These are phyloP conservation scores for Netelia virgata DNA, from an alignment of 2,888 invertebrate genomes.

Conservation along the genomic window DNA sequence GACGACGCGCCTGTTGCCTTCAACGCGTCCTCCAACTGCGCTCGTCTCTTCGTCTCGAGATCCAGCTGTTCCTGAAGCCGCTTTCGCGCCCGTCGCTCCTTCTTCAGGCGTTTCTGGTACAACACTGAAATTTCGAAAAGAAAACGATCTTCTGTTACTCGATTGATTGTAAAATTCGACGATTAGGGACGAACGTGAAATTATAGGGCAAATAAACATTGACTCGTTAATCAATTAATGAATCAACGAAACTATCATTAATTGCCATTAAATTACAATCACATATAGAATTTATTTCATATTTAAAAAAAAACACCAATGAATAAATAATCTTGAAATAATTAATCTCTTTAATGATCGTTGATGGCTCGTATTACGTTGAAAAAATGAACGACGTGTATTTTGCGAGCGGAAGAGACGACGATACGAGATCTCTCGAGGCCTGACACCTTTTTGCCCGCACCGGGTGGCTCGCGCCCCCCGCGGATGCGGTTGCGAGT, in stretches of 20 bases:
- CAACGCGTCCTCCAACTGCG: constrained; percentile 92
- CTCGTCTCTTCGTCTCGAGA: constrained; percentile 91
- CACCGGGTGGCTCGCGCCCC: constrained; percentile 73
- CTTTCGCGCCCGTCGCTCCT: constrained; percentile 93
- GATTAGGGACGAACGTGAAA: background rate
- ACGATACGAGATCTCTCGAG: constrained; percentile 25
- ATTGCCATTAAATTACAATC: too few relatives aligned
- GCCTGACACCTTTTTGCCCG: constrained; percentile 27
- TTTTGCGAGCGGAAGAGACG: constrained; percentile 13
- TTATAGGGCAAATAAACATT: background rate
- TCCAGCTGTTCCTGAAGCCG: constrained; percentile 95
- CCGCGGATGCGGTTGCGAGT: constrained; percentile 73
- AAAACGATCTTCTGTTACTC: constrained; percentile 1
- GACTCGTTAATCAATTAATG: too few relatives aligned
- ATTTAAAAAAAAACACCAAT: too few relatives aligned
- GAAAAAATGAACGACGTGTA: constrained; percentile 7
- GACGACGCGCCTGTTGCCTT: constrained; percentile 91
- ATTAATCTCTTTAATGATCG: constrained; percentile 39
- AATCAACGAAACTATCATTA: too few relatives aligned
- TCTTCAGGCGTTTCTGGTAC: constrained; percentile 95
- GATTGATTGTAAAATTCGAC: background rate
- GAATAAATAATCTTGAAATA: background rate
- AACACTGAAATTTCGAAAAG: constrained; percentile 88
- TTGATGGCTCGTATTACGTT: constrained; percentile 39
- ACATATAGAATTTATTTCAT: too few relatives aligned